Evolutionary conservation across 2,113 vertebrate genomes (phyloP).

Genomic region (Hiodon tergisus): DNA sequence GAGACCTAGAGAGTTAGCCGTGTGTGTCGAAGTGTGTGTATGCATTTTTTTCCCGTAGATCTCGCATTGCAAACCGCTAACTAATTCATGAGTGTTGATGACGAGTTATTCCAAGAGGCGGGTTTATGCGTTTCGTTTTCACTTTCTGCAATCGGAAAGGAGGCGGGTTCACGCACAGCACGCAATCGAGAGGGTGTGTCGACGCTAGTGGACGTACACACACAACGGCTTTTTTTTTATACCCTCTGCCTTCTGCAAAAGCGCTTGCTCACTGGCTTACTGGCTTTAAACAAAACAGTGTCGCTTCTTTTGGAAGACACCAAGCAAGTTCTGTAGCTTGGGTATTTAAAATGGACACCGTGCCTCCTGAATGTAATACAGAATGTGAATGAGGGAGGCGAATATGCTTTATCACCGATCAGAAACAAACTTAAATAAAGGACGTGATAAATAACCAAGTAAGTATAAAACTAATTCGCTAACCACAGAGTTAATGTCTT

Average conservation of each 20-base stretch:
- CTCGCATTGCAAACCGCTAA: constrained; percentile 15
- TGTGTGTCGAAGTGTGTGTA: constrained; percentile 23
- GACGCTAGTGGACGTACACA: constrained; percentile 1
- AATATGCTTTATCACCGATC: not conserved
- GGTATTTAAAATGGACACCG: constrained; percentile 5
- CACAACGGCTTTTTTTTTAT: constrained; percentile 1
- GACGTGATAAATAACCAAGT: constrained; percentile 10
- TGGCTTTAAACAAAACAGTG: constrained; percentile 1
- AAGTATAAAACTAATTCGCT: not conserved
- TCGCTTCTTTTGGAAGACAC: constrained; percentile 1
- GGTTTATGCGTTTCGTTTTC: constrained; percentile 16
- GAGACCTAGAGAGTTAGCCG: constrained; percentile 6
- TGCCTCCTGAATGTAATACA: not conserved
- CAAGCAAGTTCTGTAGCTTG: constrained; percentile 9
- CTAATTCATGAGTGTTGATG: constrained; percentile 38
- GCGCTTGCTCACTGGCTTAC: constrained; percentile 6
- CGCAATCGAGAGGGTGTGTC: constrained; percentile 20
- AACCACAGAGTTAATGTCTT: not conserved
- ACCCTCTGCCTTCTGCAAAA: not conserved
- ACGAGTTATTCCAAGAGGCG: constrained; percentile 23
- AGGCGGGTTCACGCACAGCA: constrained; percentile 15
- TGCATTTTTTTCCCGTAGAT: constrained; percentile 19
- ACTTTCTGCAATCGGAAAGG: not conserved
- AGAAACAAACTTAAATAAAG: constrained; percentile 2
- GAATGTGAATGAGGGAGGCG: constrained; percentile 2